A percentile compares a stretch with the other conserved stretches of the same genome.
phyloP scores from a whole-genome alignment of 2,797 vertebrate species.

The Choloepus didactylus region DNA sequence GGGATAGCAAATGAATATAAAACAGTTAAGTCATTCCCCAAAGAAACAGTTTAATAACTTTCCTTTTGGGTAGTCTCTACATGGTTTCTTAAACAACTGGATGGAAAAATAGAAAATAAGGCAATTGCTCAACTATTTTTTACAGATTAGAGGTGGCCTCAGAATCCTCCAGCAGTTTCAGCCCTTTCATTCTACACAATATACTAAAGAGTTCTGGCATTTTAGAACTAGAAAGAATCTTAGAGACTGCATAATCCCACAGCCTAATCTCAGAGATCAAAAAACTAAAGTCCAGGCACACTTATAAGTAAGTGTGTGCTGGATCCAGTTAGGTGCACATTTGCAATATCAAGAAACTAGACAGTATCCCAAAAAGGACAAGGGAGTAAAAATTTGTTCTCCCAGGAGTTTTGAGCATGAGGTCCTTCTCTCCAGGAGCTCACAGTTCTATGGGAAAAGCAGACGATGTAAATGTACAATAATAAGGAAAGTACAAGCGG shows the following conservation, averaged over 20 bases:
- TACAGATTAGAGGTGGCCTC: not conserved
- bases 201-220: not conserved
- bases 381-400: not conserved
- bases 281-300: not conserved
- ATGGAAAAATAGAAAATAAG: slow-evolving; percentile 37
- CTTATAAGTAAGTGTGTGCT: not conserved
- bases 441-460: not conserved
- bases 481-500: not conserved
- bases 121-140: not conserved
- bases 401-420: not conserved
- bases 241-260: not conserved
- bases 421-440: not conserved
- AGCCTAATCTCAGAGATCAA: slow-evolving; percentile 28
- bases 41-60: slow-evolving; percentile 60
- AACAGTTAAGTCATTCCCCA: slow-evolving; percentile 55
- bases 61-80: slow-evolving; percentile 34
- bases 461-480: not conserved
- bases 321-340: not conserved
- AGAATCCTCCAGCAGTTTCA: not conserved
- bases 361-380: not conserved
- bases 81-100: slow-evolving; percentile 29
- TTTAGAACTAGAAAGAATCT: slow-evolving; percentile 27
- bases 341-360: not conserved
- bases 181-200: not conserved
- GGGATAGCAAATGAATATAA: slow-evolving; percentile 66